Evolutionary conservation across 2,888 invertebrate species (phyloP).

Genomic region (Callimorpha dominula): DNA sequence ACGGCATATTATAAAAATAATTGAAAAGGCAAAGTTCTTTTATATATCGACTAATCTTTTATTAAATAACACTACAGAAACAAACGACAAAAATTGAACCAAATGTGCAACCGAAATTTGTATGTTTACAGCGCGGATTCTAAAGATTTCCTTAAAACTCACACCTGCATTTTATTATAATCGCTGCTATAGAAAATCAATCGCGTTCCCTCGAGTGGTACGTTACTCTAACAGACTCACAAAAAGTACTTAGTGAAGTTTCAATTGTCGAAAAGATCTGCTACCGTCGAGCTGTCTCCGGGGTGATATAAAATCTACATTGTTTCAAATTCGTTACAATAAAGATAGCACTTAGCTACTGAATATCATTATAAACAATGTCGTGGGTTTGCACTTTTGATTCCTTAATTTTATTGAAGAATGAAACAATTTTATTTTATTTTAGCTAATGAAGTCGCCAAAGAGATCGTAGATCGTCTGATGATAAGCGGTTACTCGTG

Average conservation of each 20-base stretch:
- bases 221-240: background rate
- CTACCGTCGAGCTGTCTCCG: slow-evolving; percentile 23
- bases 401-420: background rate
- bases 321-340: slow-evolving; percentile 30
- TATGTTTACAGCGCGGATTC: background rate
- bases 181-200: slow-evolving; percentile 7
- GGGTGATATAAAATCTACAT: slow-evolving; percentile 37
- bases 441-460: background rate
- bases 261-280: slow-evolving; percentile 32
- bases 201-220: background rate
- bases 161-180: background rate
- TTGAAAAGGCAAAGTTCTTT: background rate
- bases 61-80: background rate
- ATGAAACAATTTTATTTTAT: background rate
- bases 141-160: background rate
- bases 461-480: background rate
- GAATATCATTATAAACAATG: slow-evolving; percentile 12
- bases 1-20: no score
- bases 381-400: background rate
- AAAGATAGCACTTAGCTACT: slow-evolving; percentile 6
- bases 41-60: background rate
- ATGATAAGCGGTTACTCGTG: background rate
- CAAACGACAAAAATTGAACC: no score
- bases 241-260: slow-evolving; percentile 17
- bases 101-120: background rate